Evolutionary conservation across 2,888 invertebrate species (phyloP).

Genomic region (Latheticus oryzae): DNA sequence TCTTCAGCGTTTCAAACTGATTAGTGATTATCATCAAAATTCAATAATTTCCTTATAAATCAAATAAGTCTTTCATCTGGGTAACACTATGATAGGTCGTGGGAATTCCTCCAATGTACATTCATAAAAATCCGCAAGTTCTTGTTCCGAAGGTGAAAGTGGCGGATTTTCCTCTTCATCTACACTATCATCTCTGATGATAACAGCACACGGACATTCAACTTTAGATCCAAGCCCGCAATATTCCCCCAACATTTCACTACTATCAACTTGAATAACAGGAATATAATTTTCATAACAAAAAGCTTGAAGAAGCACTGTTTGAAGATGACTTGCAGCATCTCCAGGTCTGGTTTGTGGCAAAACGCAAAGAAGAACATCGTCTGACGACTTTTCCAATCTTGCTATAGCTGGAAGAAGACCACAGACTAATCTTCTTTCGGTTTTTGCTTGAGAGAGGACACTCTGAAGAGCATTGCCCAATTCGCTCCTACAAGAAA

Average conservation of each 20-base stretch:
- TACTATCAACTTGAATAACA: conserved; percentile 74
- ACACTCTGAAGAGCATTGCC: conserved; percentile 70
- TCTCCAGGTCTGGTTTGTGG: conserved; percentile 77
- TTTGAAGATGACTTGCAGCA: conserved; percentile 82
- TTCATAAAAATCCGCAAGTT: conserved; percentile 76
- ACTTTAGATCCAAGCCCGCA: conserved; percentile 67
- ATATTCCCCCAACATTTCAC: conserved; percentile 67
- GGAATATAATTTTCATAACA: conserved; percentile 84
- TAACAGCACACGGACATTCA: conserved; percentile 70
- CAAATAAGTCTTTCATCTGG: conserved; percentile 58
- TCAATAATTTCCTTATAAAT: conserved; percentile 9
- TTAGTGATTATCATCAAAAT: no score
- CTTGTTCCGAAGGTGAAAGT: conserved; percentile 72
- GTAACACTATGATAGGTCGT: conserved; percentile 75
- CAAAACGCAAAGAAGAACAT: conserved; percentile 77
- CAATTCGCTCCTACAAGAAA: conserved; percentile 66
- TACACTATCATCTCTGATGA: conserved; percentile 64
- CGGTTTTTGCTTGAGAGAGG: conserved; percentile 68
- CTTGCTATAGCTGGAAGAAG: conserved; percentile 73
- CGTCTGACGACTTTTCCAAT: conserved; percentile 71
- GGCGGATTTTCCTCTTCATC: conserved; percentile 34
- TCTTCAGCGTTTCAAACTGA: conserved; percentile 1
- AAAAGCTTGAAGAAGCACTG: conserved; percentile 81
- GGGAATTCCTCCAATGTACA: conserved; percentile 73
- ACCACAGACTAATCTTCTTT: conserved; percentile 73